Base-by-base conservation (phyloP, 2,888 invertebrate genomes). In the Leucophenga montana region DNA sequence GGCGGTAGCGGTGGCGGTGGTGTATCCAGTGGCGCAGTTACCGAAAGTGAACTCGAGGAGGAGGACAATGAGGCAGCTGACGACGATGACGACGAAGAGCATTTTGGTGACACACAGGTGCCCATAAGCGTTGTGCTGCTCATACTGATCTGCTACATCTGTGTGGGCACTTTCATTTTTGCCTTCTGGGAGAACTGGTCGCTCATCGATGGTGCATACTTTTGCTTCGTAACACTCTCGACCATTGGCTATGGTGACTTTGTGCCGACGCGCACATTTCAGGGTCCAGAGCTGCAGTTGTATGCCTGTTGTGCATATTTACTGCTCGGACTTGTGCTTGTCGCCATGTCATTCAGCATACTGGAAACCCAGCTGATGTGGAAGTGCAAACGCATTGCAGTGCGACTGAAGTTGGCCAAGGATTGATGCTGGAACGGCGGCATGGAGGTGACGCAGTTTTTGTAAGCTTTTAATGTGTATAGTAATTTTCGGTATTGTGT, bases 331-430 rank as follows among this genome's bases (percentile, higher is more conserved):
- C 90, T 95, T 14, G 93, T 95, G 71, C 90, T 95, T 70, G 93
- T 95, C 81, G 95, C 95, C 11, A 95, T 95, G 94, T 94, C 95
- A 68, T 95, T 95, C 84, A 95, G 94, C 87, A 90, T 95, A 71
- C 91, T 95, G 70, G 95, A 95, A 86, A 95, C 95, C 78, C 95
- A 95, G 85, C 92, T 95, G 3, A 91, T 94, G 72, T 90, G 92
- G 79, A 92, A 93, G 85, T 94, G 94, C 89, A 92, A 92, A 79
- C 92, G 93, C 76, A 89, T 94, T 84, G 94, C 94, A 14, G 91
- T 92, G 75, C 92, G 91, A 85, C 89, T 94, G 81, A 94, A 94
- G 72, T 89, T 94, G 65, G 90, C 92, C 71, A 91, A 91, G 74
- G 92, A 93, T 85, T 89, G 89, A 88, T 89, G 81, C 77, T 69